Base-by-base conservation (phyloP, 2,888 invertebrate species). In the Caenorhabditis uteleia region DNA sequence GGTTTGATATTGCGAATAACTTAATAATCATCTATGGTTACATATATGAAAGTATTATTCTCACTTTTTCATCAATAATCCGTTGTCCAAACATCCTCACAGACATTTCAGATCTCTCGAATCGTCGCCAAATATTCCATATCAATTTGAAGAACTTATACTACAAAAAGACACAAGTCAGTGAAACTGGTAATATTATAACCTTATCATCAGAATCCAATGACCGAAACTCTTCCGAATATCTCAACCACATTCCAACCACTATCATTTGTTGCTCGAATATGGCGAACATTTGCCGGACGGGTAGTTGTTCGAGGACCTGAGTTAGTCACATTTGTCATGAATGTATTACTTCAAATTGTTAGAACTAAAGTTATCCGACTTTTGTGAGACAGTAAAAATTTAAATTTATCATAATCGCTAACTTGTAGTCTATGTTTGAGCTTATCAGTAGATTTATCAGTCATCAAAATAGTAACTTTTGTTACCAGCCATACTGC, bases 61-160 rank as follows among this genome's bases (percentile, higher is more conserved):
- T 10, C 29, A 66, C 60, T 18, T 27, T 54, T 23, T 58, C 42
- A 1, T 20, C 20, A 2, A 59, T 26, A 0, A 40, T 31, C 8
- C 34, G 7, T 2, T 25, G 20, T 1, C 62, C 70, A 38, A 56
- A 70, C 38, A 70, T 46, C 33, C 55, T 44, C 2, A 67, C 51
- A 8, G 70, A 67, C 49, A 67, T 60, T 3, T 67, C 62, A 20
- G 61, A 55, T n/a, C 64, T 23, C 20, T 70, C 70, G 14, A 70
- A 50, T n/a, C 70, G 26, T 10, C 60, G 42, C 59, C 66, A 70
- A 33, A 58, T 42, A 23, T 51, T 60, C 70, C 70, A 70, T 8
- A 64, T 45, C 4, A 39, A 29, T 64, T 67, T 67, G 50, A 70
- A 70, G 23, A 54, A 45, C 16, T 40, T 44, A 23, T 64, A 57